Evolutionary conservation across 2,113 vertebrate genomes (phyloP).

Genomic region (Tursiops truncatus): DNA sequence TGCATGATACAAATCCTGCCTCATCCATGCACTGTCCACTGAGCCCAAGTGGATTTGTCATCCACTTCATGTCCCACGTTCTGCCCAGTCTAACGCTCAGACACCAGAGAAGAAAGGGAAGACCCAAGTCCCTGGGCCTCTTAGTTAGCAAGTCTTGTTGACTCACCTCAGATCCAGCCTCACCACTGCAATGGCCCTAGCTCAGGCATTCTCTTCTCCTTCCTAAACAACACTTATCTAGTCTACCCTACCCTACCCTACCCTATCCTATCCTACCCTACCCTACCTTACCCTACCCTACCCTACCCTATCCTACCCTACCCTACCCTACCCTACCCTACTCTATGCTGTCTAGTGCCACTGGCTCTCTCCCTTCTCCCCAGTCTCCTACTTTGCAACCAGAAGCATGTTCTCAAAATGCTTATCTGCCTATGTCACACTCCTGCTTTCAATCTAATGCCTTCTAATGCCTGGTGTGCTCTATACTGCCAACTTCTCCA

Average conservation of each 20-base stretch:
- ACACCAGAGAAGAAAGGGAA: not conserved
- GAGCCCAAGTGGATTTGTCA: not conserved
- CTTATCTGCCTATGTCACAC: not conserved
- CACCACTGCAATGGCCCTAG: not conserved
- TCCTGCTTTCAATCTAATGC: not conserved
- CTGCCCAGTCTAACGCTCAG: not conserved
- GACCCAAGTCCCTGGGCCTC: not conserved
- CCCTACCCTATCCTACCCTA: rapidly evolving
- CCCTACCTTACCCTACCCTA: rapidly evolving
- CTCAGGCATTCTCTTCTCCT: not conserved
- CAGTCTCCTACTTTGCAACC: not conserved
- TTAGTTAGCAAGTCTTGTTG: not conserved
- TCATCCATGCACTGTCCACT: not conserved
- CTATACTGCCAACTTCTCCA: not conserved
- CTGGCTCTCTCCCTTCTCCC: not conserved
- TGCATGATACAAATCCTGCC: not conserved
- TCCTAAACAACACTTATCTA: not conserved
- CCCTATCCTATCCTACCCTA: rapidly evolving
- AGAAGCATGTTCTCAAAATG: not conserved
- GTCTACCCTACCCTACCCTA: not conserved
- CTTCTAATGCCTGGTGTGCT: not conserved
- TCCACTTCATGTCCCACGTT: not conserved
- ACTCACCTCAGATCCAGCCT: not conserved
- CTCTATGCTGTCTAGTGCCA: too few relatives aligned
- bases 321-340: not conserved